Base-by-base conservation (phyloP, 2,797 vertebrate genomes). In the Ceyx erithaca region DNA sequence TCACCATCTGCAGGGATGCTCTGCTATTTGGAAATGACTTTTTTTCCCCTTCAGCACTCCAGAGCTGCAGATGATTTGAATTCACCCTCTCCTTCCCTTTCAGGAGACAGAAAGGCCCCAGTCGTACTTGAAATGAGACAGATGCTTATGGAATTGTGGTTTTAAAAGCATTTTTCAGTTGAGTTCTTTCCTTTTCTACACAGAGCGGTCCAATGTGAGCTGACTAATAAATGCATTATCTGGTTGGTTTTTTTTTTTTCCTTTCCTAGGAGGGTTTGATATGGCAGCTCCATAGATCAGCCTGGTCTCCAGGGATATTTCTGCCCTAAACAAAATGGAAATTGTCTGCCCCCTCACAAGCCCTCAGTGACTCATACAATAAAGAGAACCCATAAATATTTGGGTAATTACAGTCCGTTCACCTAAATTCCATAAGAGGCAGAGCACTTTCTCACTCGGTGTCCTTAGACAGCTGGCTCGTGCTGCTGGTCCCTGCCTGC, bases 111-210 rank as follows among this genome's bases (percentile, higher is more conserved):
- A 93, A 94, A 87, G 96, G 96, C 94, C 93, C 69, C 91, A 94
- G 84, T 70, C 62, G 12, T 89, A 95, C 91, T 94, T 95, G 93
- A 96, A 95, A 96, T 94, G 94, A 95, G 96, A 96, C 94, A 96
- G 90, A 94, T 96, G 96, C 93, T 95, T 93, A 96, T 93, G 88
- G 96, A 94, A 94, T 87, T 92, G 94, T 82, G 90, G 90, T 87
- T 94, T 96, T 88, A 90, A 95, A 96, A 94, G 94, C 95, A 95
- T 96, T 96, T 96, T 93, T 96, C 95, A 96, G 94, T 92, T 94
- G 88, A 93, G 87, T 95, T 95, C 94, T 95, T 93, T 90, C 92
- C 90, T 91, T 93, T 94, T 78, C 90, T 90, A 89, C 93, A 95
- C 90, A 87, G 69, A 95, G 63, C 68, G 67, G 66, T 78, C 92